Evolutionary conservation across 2,113 vertebrate species (phyloP).

Genomic region (Seriola dumerili): DNA sequence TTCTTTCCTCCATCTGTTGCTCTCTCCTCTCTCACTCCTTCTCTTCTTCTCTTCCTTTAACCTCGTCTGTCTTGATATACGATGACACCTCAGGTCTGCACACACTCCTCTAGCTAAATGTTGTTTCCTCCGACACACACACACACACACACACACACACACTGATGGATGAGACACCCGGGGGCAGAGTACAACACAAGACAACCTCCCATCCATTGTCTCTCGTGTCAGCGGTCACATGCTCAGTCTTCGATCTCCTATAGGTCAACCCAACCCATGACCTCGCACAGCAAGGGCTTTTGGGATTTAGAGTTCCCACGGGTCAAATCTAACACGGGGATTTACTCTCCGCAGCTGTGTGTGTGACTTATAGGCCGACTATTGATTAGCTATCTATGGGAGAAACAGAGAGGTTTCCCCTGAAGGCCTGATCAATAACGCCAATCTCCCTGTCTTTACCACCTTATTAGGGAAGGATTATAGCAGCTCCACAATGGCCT

Average conservation of each 20-base stretch:
- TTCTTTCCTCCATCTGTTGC: neutral
- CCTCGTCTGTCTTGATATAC: constrained; percentile 4
- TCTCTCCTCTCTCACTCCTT: neutral
- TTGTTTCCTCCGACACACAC: neutral
- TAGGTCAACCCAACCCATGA: constrained; percentile 55
- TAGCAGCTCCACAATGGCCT: constrained; percentile 34
- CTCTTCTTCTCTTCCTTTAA: neutral
- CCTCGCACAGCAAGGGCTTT: constrained; percentile 47
- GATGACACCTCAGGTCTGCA: neutral
- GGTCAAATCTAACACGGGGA: constrained; percentile 23
- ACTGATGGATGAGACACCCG: constrained; percentile 18
- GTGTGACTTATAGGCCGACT: constrained; percentile 28
- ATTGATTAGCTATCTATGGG: constrained; percentile 60
- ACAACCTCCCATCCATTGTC: constrained; percentile 45
- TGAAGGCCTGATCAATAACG: constrained; percentile 62
- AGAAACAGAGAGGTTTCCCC: constrained; percentile 54
- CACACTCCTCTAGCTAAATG: neutral
- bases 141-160: constrained; percentile 4
- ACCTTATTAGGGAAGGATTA: constrained; percentile 70
- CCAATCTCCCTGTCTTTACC: constrained; percentile 63
- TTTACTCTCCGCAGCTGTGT: constrained; percentile 27
- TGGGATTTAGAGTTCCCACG: constrained; percentile 62
- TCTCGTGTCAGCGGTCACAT: constrained; percentile 48
- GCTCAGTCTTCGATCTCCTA: constrained; percentile 62
- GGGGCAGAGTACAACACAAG: constrained; percentile 32